phyloP scores from a whole-genome alignment of 2,797 vertebrate species.

The Propithecus deckenii region DNA sequence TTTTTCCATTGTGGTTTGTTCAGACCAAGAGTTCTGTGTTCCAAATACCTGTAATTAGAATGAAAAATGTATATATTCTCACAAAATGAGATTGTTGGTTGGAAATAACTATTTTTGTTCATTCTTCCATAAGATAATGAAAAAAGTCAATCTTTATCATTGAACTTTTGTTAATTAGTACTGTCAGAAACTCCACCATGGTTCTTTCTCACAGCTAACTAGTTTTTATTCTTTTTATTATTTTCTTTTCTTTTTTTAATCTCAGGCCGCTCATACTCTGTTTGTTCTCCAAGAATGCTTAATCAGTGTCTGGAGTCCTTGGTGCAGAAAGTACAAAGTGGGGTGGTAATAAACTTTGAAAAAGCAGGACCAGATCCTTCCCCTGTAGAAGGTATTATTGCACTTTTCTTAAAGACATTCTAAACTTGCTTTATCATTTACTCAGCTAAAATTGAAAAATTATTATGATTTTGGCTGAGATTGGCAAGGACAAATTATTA shows the following conservation, averaged over 20 bases:
- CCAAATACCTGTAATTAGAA: neutral
- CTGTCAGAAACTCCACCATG: slow-evolving; percentile 9
- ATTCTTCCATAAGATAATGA: slow-evolving; percentile 49
- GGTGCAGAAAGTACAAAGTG: slow-evolving; percentile 98
- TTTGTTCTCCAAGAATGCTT: slow-evolving; percentile 96
- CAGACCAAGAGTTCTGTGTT: slow-evolving; percentile 34
- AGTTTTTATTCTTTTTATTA: slow-evolving; percentile 36
- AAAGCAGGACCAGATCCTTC: slow-evolving; percentile 96
- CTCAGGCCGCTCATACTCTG: slow-evolving; percentile 96
- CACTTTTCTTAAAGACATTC: slow-evolving; percentile 16
- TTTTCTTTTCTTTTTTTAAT: slow-evolving; percentile 23
- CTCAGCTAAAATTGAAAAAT: slow-evolving; percentile 36
- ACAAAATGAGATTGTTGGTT: slow-evolving; percentile 52
- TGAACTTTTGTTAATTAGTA: slow-evolving; percentile 34
- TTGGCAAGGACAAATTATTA: neutral
- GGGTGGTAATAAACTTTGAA: slow-evolving; percentile 98
- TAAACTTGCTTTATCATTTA: slow-evolving; percentile 15
- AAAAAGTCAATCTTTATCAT: slow-evolving; percentile 38
- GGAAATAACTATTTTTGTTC: slow-evolving; percentile 56
- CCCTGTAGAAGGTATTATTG: slow-evolving; percentile 90
- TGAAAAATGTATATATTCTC: neutral
- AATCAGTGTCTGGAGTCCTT: slow-evolving; percentile 98
- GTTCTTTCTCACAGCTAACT: slow-evolving; percentile 44
- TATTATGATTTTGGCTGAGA: neutral
- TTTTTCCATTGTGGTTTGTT: slow-evolving; percentile 20